Conservation (phyloP, 2,797 vertebrate species). For the Lithobates sylvaticus region DNA sequence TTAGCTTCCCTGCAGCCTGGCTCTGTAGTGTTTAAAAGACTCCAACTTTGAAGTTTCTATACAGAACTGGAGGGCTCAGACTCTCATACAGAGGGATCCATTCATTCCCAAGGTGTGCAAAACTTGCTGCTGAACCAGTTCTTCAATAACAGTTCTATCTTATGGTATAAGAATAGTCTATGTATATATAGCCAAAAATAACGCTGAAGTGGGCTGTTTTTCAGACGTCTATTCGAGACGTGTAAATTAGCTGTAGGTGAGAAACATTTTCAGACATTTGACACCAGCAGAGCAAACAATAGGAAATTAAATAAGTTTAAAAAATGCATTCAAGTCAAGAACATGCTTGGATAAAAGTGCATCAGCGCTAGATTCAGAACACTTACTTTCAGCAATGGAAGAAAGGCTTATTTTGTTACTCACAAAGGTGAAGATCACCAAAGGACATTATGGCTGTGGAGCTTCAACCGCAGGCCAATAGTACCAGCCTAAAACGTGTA, state of each 20-base stretch:
- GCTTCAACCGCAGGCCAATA: too few relatives aligned
- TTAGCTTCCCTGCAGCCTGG: not conserved
- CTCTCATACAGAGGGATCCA: not conserved
- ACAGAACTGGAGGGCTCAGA: not conserved
- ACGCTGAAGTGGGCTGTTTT: not conserved
- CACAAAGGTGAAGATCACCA: too few relatives aligned
- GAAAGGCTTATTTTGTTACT: too few relatives aligned
- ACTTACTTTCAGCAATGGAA: too few relatives aligned
- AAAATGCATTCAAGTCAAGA: too few relatives aligned
- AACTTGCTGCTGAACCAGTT: constrained; percentile 13
- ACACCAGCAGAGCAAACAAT: too few relatives aligned
- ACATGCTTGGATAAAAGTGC: too few relatives aligned
- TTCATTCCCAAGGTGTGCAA: constrained; percentile 26
- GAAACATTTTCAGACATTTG: not conserved
- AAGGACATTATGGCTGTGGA: too few relatives aligned
- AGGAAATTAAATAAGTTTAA: too few relatives aligned
- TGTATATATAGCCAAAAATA: not conserved
- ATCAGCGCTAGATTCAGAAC: too few relatives aligned
- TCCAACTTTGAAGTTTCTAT: not conserved
- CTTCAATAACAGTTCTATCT: not conserved
- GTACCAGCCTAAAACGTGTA: too few relatives aligned
- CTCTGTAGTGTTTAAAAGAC: constrained; percentile 11
- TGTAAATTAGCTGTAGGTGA: constrained; percentile 13
- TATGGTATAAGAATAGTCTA: not conserved
- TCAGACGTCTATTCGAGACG: not conserved